phyloP scores from a whole-genome alignment of 2,113 vertebrate genomes.

The Lampris incognitus region DNA sequence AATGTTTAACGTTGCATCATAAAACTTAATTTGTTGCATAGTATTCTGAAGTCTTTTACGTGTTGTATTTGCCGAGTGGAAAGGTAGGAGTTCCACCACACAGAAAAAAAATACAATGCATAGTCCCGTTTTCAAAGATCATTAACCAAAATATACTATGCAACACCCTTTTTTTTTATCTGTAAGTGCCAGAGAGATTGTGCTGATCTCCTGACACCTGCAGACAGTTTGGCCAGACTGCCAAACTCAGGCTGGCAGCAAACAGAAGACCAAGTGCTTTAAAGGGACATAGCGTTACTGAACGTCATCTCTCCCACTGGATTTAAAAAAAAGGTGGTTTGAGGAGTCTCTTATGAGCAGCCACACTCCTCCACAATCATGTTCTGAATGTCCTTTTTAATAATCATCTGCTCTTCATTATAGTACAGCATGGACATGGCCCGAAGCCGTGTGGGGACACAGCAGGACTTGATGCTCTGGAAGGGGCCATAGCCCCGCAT shows the following conservation, averaged over 20 bases:
- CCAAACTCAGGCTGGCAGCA: background rate
- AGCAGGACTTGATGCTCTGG: conserved; percentile 93
- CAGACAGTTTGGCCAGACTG: no score
- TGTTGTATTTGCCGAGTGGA: conserved; percentile 81
- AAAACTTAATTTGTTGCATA: conserved; percentile 91
- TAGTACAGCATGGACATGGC: conserved; percentile 99
- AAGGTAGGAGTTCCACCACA: conserved; percentile 34
- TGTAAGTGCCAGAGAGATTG: conserved; percentile 70
- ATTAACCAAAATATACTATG: conserved; percentile 73
- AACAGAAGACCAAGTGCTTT: conserved; percentile 28
- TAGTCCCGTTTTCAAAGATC: conserved; percentile 64
- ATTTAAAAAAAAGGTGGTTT: conserved; percentile 13
- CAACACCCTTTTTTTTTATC: conserved; percentile 48
- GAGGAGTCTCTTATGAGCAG: conserved; percentile 84
- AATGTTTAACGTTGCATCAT: conserved; percentile 79
- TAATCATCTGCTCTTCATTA: conserved; percentile 96
- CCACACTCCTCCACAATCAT: conserved; percentile 99
- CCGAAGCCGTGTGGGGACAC: conserved; percentile 93
- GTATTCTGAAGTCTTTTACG: conserved; percentile 86
- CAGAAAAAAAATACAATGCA: conserved; percentile 52
- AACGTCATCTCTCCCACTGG: conserved; percentile 29
- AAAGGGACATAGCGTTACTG: conserved; percentile 19
- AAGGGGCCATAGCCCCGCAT: conserved; percentile 92
- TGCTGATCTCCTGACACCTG: conserved; percentile 45
- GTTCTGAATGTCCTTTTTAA: conserved; percentile 98